Conservation (phyloP, 2,797 vertebrate genomes). For the Erithacus rubecula region DNA sequence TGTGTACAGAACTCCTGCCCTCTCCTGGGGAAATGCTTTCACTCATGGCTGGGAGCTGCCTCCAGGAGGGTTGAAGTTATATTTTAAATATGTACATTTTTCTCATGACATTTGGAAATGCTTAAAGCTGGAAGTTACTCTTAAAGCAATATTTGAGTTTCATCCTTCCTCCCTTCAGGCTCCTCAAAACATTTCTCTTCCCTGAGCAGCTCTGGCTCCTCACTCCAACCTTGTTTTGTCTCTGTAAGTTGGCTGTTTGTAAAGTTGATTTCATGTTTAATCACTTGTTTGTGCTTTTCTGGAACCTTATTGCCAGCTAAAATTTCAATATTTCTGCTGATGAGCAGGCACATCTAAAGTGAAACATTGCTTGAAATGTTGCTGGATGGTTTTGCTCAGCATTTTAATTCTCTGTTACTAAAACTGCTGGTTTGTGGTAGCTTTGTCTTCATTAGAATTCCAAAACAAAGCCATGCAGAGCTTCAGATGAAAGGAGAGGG, state of each 20-base stretch:
- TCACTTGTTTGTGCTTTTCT: background rate
- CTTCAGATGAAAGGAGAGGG: background rate
- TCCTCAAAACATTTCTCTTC: background rate
- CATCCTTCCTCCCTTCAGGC: background rate
- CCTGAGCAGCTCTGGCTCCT: background rate
- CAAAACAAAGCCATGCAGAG: slow-evolving; percentile 9
- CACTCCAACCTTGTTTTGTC: background rate
- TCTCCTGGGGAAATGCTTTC: background rate
- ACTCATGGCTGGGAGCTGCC: background rate
- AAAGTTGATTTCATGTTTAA: background rate
- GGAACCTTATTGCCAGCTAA: background rate
- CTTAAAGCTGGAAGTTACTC: background rate
- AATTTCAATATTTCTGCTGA: background rate
- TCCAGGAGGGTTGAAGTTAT: background rate
- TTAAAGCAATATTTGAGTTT: background rate
- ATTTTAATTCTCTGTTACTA: background rate
- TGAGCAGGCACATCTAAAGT: background rate
- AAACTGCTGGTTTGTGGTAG: background rate
- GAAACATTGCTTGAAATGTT: background rate
- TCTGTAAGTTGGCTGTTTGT: background rate
- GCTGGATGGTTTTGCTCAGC: background rate
- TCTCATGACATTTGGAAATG: background rate
- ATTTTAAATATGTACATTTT: background rate
- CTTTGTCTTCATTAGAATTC: background rate
- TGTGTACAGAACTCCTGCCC: background rate